Evolutionary conservation across 2,888 invertebrate species (phyloP), one percentile per base, ranked within the genome.

Genomic region (Patella caerulea): DNA sequence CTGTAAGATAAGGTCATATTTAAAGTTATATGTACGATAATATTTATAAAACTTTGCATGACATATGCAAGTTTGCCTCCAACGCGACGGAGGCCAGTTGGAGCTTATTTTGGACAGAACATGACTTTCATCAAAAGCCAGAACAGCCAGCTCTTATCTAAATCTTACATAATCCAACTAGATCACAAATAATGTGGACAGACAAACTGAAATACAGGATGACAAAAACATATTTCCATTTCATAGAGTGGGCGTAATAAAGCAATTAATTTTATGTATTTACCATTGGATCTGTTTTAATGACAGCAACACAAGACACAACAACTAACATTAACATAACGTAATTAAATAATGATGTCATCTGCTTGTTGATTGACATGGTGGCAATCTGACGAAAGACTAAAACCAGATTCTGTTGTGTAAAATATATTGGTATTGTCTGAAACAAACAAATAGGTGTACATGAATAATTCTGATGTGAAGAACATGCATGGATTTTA

Each of bases 371-470:
- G 0, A 86, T 74, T 3, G 85, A 80, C n/a, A 88, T 78, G n/a
- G 86, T 83, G 15, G 82, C 83, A 45, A 84, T 86, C 76, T 83
- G 86, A 53, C 83, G 79, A 77, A 88, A 86, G 74, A 88, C 85
- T 59, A 85, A 79, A 1, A 83, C 81, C 15, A 88, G 80, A 75
- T 87, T 88, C 71, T 87, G 87, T 54, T 87, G 79, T 54, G 85
- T 83, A 74, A 88, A 81, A 79, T 84, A 88, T 15, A 86, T 86
- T 24, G 88, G 87, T 74, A 88, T 80, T 14, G 87, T 79, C 88
- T 88, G 85, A 71, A 84, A 84, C 73, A 12, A 79, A 72, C 74
- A 71, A n/a, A 24, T 56, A n/a, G 15, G 11, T 74, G 11, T 56
- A n/a, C n/a, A 17, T 74, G 11, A n/a, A 45, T 45, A 24, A 53